A percentile compares a stretch with the other conserved stretches of the same genome.
phyloP scores from a whole-genome alignment of 2,797 vertebrate species.

The Artibeus lituratus region DNA sequence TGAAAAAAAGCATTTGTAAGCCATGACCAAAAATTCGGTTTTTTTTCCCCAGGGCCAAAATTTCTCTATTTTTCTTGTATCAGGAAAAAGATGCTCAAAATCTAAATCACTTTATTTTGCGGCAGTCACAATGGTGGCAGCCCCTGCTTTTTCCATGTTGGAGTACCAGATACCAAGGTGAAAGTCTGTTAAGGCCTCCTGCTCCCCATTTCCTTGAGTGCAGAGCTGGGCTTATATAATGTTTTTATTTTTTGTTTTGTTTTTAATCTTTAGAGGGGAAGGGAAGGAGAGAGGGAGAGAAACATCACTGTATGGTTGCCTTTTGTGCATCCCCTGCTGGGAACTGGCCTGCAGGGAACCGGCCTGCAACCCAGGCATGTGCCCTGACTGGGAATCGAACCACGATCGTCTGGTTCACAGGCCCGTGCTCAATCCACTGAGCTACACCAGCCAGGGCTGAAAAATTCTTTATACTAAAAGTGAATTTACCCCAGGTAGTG shows the following conservation, averaged over 20 bases:
- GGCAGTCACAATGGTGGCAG: not conserved
- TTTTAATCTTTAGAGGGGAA: too few species aligned
- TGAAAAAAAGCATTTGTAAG: not conserved
- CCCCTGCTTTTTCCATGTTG: not conserved
- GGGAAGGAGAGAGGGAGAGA: too few species aligned
- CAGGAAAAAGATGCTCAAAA: not conserved
- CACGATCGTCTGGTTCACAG: too few species aligned
- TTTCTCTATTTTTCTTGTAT: not conserved
- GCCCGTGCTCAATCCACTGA: too few species aligned
- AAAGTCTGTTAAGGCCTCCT: not conserved
- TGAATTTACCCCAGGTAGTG: not conserved
- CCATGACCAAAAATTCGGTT: not conserved
- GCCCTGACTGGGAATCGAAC: too few species aligned
- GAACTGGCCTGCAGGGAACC: too few species aligned
- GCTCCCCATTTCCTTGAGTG: not conserved
- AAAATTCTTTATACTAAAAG: not conserved
- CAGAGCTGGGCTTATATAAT: not conserved
- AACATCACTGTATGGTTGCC: too few species aligned
- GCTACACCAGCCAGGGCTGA: too few species aligned
- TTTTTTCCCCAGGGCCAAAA: too few species aligned
- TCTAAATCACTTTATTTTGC: slow-evolving; percentile 53
- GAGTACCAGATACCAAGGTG: not conserved
- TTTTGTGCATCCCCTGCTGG: too few species aligned
- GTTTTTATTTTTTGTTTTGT: too few species aligned
- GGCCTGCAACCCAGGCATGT: too few species aligned